Percentiles rank a stretch among this genome's conserved stretches.
These are phyloP conservation scores for Coelopa pilipes DNA, from an alignment of 2,888 invertebrate species.

Conservation along the genomic window DNA sequence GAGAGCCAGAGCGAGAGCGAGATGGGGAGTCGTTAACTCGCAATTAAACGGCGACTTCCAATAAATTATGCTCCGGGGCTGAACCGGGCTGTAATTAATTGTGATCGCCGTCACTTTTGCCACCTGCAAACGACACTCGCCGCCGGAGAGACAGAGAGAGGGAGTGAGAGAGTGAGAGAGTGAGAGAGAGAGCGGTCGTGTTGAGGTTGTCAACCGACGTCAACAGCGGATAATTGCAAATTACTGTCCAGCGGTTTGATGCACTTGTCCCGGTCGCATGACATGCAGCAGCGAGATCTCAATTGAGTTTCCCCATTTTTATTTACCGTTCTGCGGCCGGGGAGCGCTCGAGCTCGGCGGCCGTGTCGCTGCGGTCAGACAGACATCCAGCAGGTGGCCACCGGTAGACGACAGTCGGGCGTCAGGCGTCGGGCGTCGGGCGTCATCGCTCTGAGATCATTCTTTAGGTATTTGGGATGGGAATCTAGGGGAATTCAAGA, in stretches of 20 bases:
- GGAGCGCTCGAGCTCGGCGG: too few species aligned
- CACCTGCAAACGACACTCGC: constrained; percentile 20
- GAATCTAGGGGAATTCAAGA: too few species aligned
- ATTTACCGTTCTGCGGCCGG: constrained; percentile 7
- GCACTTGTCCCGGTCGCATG: constrained; percentile 5
- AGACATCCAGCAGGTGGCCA: too few species aligned
- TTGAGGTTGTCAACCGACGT: constrained; percentile 37
- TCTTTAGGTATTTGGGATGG: too few species aligned
- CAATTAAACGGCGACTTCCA: background rate
- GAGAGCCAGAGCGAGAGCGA: too few species aligned
- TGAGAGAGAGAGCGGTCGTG: constrained; percentile 15
- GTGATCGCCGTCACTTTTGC: constrained; percentile 33
- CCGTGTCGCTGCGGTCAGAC: too few species aligned
- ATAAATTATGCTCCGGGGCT: constrained; percentile 27
- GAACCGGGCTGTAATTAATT: constrained; percentile 50
- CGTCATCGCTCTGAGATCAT: too few species aligned
- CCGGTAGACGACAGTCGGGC: too few species aligned
- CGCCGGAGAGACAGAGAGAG: background rate
- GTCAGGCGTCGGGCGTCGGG: too few species aligned
- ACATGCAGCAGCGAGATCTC: constrained; percentile 2
- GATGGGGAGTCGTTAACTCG: too few species aligned
- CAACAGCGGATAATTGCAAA: constrained; percentile 43
- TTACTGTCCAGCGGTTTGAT: constrained; percentile 37
- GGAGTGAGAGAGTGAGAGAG: too few species aligned
- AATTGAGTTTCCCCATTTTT: constrained; percentile 20